Evolutionary conservation across 2,113 vertebrate genomes (phyloP).

Genomic region (Noctilio leporinus): DNA sequence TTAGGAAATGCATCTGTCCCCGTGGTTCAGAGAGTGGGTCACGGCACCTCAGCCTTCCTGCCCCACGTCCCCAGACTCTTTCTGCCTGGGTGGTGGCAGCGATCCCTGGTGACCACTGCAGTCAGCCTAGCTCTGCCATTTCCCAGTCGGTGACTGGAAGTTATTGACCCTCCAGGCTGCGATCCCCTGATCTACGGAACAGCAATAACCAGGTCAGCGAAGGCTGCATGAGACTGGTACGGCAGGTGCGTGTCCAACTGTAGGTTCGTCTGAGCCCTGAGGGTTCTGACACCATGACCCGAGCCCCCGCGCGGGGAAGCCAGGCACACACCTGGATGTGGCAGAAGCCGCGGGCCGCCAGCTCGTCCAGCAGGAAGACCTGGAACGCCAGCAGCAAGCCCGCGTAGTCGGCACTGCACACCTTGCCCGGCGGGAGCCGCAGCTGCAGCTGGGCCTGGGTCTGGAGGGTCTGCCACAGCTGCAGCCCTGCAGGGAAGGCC

Average conservation of each 20-base stretch:
- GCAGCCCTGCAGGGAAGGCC: conserved; percentile 71
- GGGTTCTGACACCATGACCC: not conserved
- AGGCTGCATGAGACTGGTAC: accelerated
- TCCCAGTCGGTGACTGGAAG: not conserved
- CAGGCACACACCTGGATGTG: conserved; percentile 82
- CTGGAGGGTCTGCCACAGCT: conserved; percentile 80
- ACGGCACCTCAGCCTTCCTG: accelerated
- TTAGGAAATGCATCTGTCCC: not conserved
- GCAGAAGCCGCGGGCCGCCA: conserved; percentile 88
- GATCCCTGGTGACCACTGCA: accelerated
- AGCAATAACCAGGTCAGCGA: accelerated
- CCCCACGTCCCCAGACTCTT: not conserved
- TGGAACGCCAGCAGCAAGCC: conserved; percentile 77
- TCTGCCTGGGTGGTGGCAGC: not conserved
- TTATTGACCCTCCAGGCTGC: not conserved
- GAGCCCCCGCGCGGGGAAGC: accelerated
- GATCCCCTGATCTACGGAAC: not conserved
- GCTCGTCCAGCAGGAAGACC: conserved; percentile 76
- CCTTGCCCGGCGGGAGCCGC: conserved; percentile 74
- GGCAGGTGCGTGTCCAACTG: accelerated
- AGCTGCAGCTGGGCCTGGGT: conserved; percentile 75
- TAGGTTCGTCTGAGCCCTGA: not conserved
- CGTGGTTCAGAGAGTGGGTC: accelerated
- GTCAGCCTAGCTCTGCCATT: not conserved
- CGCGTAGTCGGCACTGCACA: conserved; percentile 78